Base-by-base conservation (phyloP, 2,888 invertebrate species). In the Nomada lathburiana region DNA sequence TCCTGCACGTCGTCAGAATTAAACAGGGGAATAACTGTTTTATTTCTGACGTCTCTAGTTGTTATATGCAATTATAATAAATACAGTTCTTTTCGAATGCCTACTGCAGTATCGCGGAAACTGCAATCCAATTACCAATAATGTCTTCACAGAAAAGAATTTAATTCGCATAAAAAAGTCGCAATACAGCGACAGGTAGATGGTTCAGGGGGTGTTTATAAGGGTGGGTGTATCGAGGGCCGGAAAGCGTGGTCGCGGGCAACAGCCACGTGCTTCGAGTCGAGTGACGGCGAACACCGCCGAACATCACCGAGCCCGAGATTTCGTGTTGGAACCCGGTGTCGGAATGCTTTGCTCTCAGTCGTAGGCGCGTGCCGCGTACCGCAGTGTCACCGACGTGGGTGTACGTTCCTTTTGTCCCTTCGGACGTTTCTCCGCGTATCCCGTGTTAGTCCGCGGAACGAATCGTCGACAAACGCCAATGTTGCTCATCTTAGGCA, bases 361-460 rank as follows among this genome's bases (percentile, higher is more conserved):
- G 92, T 92, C 91, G 91, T 89, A 89, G 91, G 88, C 92, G 92
- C 92, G 92, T 91, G 90, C 85, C 91, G 89, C 89, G 88, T 85
- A 84, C 73, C 76, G 84, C 50, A 65, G 82, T 52, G 70, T 82
- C 83, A 67, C 18, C 9, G 52, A 47, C 13, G 42, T 47, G 16
- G 60, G 62, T 20, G 67, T 59, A 53, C 53, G 3, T 0, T 59
- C 55, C 53, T 73, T 42, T 36, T 47, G 11, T 29, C 50, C 7
- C 23, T 42, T 57, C 26, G 55, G 23, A 65, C 79, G 55, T 76
- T 78, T 60, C 44, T 52, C 50, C 20, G 5, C 20, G 26, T 29
- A 2, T 23, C 36, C 29, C 10, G 20, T 10, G 18, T 23, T 52
- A 5, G 13, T 13, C 26, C 44, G 7, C n/a, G 13, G 11, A 20